Base-by-base conservation (phyloP, 2,113 vertebrate genomes). In the Etheostoma spectabile region DNA sequence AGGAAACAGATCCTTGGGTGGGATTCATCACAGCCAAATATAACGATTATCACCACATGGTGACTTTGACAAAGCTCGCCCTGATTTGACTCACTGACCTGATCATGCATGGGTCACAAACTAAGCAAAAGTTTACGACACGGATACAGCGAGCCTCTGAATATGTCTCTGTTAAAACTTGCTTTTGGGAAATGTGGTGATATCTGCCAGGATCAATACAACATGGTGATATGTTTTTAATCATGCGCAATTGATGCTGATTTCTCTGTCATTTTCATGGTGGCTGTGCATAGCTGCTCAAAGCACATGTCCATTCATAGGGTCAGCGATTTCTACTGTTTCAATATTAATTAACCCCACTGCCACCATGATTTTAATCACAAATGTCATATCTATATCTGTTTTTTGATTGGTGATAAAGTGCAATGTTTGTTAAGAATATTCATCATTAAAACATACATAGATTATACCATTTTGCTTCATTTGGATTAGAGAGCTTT, bases 41-140 rank as follows among this genome's bases (percentile, higher is more conserved):
- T 60, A 89, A 82, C 55, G 70, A 86, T 82, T 77, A 90, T 82
- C 69, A 72, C 60, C 75, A 33, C 71, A 71, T 65, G 75, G 80
- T 83, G 85, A 92, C 85, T 85, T 79, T 88, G 89, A 92, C 80
- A 82, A 84, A 92, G 79, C 80, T 80, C 85, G 81, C 67, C 81
- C 82, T 86, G 83, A 82, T 80, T 27, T 86, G 89, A 88, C 80
- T 89, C 89, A 89, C 56, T 94, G 93, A 93, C 92, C 93, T 93
- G 88, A n/a, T 84, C 48, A 84, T 88, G 81, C 88, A 94, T 89
- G 92, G 92, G 85, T 94, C 93, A 94, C 89, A 93, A 93, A 91
- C 88, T 85, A 86, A 84, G 82, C 77, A 92, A 90, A 93, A 92
- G 84, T 92, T 91, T 92, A 92, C 24, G 89, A 91, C 83, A 85